A percentile compares a stretch with the other conserved stretches of the same genome.
Evolutionary conservation across 2,113 vertebrate genomes (phyloP).

Genomic region (Gymnobelideus leadbeateri): DNA sequence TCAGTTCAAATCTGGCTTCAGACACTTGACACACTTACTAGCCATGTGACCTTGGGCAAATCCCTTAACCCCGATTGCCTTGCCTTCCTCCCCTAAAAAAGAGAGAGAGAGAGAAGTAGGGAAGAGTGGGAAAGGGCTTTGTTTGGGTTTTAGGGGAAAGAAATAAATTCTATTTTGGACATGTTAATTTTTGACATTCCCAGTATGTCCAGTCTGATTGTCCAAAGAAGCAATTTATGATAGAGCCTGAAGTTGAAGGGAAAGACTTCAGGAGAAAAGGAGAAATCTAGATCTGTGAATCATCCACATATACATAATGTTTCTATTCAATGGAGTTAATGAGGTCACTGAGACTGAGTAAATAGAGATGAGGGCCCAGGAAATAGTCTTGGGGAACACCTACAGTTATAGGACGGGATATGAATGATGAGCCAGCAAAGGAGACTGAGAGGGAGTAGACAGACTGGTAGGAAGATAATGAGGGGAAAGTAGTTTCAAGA

Average conservation of each 20-base stretch:
- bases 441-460: background rate
- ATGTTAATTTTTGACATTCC: background rate
- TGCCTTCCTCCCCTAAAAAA: too few relatives aligned
- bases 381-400: background rate
- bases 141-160: background rate
- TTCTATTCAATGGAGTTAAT: background rate
- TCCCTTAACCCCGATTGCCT: too few relatives aligned
- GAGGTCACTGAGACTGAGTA: background rate
- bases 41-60: too few relatives aligned
- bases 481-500: background rate
- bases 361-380: background rate
- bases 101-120: background rate
- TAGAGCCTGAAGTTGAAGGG: background rate
- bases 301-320: background rate
- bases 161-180: background rate
- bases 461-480: background rate
- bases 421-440: background rate
- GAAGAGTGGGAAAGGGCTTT: background rate
- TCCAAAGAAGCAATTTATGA: background rate
- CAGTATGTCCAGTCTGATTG: background rate
- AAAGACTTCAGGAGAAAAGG: background rate
- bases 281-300: background rate
- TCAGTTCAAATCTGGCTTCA: too few relatives aligned
- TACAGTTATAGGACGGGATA: background rate
- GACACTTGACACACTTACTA: too few relatives aligned